Percentiles rank a stretch among this genome's conserved stretches.
Conservation (phyloP, 1,140 invertebrate species). For the Pseudobourletiella spinata region DNA sequence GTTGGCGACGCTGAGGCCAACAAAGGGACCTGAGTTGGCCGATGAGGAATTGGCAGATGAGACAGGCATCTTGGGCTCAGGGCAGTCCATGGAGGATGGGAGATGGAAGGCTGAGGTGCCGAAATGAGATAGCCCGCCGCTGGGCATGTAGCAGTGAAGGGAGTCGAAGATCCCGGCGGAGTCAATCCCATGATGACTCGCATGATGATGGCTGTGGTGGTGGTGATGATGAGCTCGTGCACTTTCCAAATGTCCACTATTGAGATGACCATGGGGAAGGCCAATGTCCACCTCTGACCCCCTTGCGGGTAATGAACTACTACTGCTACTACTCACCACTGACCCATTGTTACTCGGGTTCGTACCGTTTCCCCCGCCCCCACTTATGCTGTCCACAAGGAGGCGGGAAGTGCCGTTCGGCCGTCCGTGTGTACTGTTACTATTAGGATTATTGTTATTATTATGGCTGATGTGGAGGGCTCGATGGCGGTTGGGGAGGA, state of each 20-base stretch:
- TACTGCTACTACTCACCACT: not conserved
- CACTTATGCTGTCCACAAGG: too few species aligned
- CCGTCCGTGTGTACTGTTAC: not conserved
- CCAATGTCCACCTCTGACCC: not conserved
- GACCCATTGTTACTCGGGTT: too few species aligned
- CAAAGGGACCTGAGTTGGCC: conserved; percentile 16
- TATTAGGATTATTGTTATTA: conserved; percentile 3
- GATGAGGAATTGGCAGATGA: not conserved
- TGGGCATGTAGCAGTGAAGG: conserved; percentile 22
- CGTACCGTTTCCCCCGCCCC: too few species aligned
- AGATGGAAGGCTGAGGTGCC: conserved; percentile 29
- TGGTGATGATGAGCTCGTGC: not conserved
- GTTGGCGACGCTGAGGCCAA: conserved; percentile 43
- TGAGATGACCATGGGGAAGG: not conserved
- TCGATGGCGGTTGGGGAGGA: not conserved
- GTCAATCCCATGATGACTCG: not conserved
- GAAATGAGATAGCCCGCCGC: conserved; percentile 11
- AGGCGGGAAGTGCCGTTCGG: not conserved
- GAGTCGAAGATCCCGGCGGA: conserved; percentile 6
- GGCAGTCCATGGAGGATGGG: conserved; percentile 5
- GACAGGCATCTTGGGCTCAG: not conserved
- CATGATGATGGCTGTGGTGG: conserved; percentile 9
- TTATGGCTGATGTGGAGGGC: conserved; percentile 1
- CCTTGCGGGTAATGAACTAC: not conserved
- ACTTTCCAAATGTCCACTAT: conserved; percentile 6